Base-by-base conservation (phyloP, 2,797 vertebrate genomes). In the Sebastes hopkinsi region DNA sequence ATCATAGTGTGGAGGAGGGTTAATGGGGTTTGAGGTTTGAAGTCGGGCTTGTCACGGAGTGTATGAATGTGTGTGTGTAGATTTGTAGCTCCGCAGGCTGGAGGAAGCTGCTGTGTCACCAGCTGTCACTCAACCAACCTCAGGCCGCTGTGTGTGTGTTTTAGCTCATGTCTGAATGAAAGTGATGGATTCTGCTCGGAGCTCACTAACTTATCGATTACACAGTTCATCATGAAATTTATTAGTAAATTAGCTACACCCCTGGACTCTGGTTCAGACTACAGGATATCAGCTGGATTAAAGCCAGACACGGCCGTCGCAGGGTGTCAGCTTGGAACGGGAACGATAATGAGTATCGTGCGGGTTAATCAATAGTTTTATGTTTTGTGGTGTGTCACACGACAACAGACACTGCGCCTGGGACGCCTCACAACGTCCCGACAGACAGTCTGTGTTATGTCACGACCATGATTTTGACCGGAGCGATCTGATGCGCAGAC, bases 1-100 rank as follows among this genome's bases (percentile, higher is more conserved):
- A 87, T 93, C 85, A 78, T n/a, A 81, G 23, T 55, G 62, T 74
- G 50, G 52, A 77, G 83, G 76, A 72, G 52, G 76, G 67, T 84
- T 52, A 84, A 42, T 8, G 2, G 32, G 65, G 38, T 2, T 36
- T 72, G 62, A 20, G 54, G 68, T 80, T 50, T 64, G 20, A 46
- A 61, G 65, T 29, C 65, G 23, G 55, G 55, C 12, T 56, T 22
- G 38, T 70, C 65, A 42, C 3, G 62, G 25, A 84, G 32, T 84
- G 32, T 76, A 52, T 80, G 73, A 60, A 38, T 66, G 46, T 69
- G 67, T 50, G 55, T 52, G 65, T 67, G 71, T 27, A 61, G 30
- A 54, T 30, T 22, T 54, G 46, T 25, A 55, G 22, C 23, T 72
- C 52, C n/a, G 55, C 59, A 67, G 46, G 8, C 70, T 65, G n/a